Conservation (phyloP, 37 sponge, comb jelly and placozoan genomes). For the Halisarca cf. caerulea region DNA sequence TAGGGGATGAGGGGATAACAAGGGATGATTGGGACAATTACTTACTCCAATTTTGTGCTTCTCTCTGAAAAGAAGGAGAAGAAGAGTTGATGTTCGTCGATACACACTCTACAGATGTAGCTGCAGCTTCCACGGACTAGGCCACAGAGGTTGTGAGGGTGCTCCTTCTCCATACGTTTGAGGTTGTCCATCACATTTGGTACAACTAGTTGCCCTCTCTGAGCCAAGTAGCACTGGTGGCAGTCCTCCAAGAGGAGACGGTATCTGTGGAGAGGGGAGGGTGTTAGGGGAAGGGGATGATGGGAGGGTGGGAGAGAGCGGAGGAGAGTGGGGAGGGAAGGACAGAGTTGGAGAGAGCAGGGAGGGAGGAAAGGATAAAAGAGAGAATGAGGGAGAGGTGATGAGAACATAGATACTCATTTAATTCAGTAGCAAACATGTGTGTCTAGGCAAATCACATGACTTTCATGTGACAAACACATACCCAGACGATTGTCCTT, state of each 20-base stretch:
- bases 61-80: slow-evolving; percentile 80
- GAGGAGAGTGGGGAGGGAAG: too few relatives aligned
- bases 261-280: slow-evolving; percentile 62
- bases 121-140: slow-evolving; percentile 85
- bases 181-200: slow-evolving; percentile 62
- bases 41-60: slow-evolving; percentile 79
- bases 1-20: too few relatives aligned
- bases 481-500: slow-evolving; percentile 64
- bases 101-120: slow-evolving; percentile 88
- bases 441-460: background rate
- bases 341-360: too few relatives aligned
- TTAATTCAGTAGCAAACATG: too few relatives aligned
- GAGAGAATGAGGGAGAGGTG: too few relatives aligned
- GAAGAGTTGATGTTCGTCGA: slow-evolving; percentile 93
- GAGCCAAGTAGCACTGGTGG: slow-evolving; percentile 79
- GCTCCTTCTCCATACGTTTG: slow-evolving; percentile 53
- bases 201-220: slow-evolving; percentile 65
- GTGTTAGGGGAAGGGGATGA: too few relatives aligned
- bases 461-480: slow-evolving; percentile 17
- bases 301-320: too few relatives aligned
- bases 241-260: slow-evolving; percentile 84
- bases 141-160: slow-evolving; percentile 60
- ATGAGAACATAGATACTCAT: too few relatives aligned
- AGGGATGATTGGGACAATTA: too few relatives aligned
- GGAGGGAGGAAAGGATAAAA: too few relatives aligned